Base-by-base conservation (phyloP, 2,797 vertebrate species). In the Acipenser ruthenus region DNA sequence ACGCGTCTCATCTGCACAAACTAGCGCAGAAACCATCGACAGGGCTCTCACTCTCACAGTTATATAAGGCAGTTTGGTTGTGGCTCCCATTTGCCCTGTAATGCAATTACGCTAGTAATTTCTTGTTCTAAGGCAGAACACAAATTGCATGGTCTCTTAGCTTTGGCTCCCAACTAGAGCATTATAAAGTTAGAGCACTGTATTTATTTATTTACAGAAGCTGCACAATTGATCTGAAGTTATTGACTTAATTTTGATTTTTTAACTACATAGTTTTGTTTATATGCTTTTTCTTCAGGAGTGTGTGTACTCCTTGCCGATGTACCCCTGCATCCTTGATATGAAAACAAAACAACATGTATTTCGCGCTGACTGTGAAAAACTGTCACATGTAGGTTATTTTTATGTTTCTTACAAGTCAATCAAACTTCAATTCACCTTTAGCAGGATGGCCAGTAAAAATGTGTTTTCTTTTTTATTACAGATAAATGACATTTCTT, bases 271-370 rank as follows among this genome's bases (percentile, higher is more conserved):
- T 18, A 18, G 15, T 18, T 18, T 18, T 18, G 15, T 18, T 18
- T 37, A 47, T 52, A 2, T 64, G 3, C n/a, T 37, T 15, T 56
- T 63, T 10, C 73, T 72, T 63, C 64, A 74, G 71, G 6, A 2
- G 12, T 4, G 49, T 15, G 3, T 62, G 1, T 0, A 11, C 0
- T 0, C 0, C 0, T 49, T 76, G 50, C 10, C 0, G 6, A 0
- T 0, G 11, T 73, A 65, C 60, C 72, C 68, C 9, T 73, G 67
- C 11, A 71, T 79, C 62, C 67, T 80, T 69, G 69, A 75, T 50
- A 68, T 70, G 49, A 65, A 72, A 49, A 58, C 55, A 23, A 80
- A 81, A 72, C 11, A 65, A 0, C 0, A 0, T 0, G 0, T 64
- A 63, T 59, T 70, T 55, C 0, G 11, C 48, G 23, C 23, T 58